Evolutionary conservation across 2,888 invertebrate genomes (phyloP).

Genomic region (Litoditis marina): DNA sequence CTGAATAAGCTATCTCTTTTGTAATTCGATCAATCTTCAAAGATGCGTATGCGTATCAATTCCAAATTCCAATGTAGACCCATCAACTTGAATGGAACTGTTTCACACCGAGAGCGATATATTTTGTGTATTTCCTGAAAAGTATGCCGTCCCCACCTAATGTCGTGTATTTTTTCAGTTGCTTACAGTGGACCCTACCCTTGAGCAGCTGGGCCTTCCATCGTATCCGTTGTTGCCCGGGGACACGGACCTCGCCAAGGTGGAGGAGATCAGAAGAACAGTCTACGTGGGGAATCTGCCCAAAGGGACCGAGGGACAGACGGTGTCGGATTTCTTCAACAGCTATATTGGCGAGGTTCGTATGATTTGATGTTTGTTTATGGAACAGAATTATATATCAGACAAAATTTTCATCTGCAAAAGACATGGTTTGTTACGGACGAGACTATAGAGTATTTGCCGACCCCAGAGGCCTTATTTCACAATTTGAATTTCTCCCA

Average conservation of each 20-base stretch:
- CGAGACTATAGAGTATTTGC: not conserved
- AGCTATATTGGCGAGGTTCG: conserved; percentile 59
- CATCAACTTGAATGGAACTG: too few relatives aligned
- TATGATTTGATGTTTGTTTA: conserved; percentile 1
- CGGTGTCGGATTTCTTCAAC: conserved; percentile 83
- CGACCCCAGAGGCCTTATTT: conserved; percentile 14
- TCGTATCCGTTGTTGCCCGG: conserved; percentile 86
- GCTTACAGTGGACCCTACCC: conserved; percentile 82
- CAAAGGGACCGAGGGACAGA: conserved; percentile 69
- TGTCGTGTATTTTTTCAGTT: conserved; percentile 68
- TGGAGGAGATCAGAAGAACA: conserved; percentile 87
- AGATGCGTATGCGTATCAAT: too few relatives aligned
- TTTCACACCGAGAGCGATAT: too few relatives aligned
- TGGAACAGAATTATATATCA: not conserved
- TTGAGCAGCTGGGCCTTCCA: conserved; percentile 75
- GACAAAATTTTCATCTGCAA: not conserved
- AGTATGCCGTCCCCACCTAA: too few relatives aligned
- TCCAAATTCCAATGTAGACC: too few relatives aligned
- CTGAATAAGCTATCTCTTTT: too few relatives aligned
- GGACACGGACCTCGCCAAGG: conserved; percentile 69
- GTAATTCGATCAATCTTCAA: too few relatives aligned
- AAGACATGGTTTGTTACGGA: not conserved
- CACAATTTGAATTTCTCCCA: too few relatives aligned
- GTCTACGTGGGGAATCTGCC: conserved; percentile 78
- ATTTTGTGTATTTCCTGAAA: too few relatives aligned